Percentiles rank a stretch among this genome's conserved stretches.
Evolutionary conservation across 2,888 invertebrate species (phyloP).

Genomic region (Tenthredo distinguenda): DNA sequence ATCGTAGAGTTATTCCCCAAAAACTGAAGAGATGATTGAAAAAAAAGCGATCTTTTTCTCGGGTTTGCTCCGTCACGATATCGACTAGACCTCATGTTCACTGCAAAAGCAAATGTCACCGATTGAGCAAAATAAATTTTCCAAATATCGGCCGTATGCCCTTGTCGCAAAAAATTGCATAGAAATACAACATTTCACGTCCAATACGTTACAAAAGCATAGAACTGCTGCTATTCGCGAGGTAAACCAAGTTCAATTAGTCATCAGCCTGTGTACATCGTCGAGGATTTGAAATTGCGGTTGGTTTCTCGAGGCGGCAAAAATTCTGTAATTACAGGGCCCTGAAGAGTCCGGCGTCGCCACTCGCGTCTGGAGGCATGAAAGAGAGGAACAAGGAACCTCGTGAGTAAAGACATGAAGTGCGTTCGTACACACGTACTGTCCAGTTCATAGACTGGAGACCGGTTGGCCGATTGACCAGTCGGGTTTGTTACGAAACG

Average conservation of each 20-base stretch:
- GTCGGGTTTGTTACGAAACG: neutral
- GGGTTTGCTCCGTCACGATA: too few relatives aligned
- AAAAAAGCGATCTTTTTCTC: neutral
- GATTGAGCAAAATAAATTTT: too few relatives aligned
- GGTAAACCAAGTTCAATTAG: neutral
- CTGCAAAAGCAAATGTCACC: too few relatives aligned
- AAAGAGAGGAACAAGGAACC: neutral
- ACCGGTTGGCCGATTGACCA: slow-evolving; percentile 4
- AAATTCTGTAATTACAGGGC: neutral
- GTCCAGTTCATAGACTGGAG: neutral
- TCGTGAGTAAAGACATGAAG: neutral
- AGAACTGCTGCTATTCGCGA: neutral
- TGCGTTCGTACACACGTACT: neutral
- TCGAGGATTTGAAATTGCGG: neutral
- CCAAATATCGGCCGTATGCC: too few relatives aligned
- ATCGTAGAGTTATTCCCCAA: neutral
- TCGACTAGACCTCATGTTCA: too few relatives aligned
- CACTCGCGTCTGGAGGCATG: neutral
- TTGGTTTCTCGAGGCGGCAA: neutral
- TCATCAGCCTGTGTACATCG: neutral
- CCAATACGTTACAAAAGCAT: too few relatives aligned
- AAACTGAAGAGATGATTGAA: neutral
- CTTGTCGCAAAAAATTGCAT: too few relatives aligned
- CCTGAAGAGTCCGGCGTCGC: neutral
- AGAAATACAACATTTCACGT: too few relatives aligned